Evolutionary conservation across 1,140 invertebrate genomes (phyloP), one percentile per base, ranked within the genome.

Genomic region (Heliconius congener): DNA sequence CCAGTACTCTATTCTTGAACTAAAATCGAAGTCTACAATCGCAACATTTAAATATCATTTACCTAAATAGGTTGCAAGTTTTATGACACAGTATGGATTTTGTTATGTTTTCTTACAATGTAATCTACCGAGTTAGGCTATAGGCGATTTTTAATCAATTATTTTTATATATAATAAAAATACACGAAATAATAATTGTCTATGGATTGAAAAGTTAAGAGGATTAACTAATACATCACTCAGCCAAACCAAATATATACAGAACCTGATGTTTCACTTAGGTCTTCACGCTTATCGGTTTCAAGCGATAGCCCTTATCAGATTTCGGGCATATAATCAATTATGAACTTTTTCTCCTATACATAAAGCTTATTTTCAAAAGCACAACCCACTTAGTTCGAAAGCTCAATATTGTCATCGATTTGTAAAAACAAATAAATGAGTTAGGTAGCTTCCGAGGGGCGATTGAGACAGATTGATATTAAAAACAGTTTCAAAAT

Each of bases 361-460:
- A 66, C 0, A 66, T 66, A 66, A 30, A 30, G 60, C 13, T 18
- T 30, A 30, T 30, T 27, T 66, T 30, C n/a, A 16, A 30, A 30
- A 66, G 13, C 27, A 27, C 60, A 27, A 11, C 16, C 5, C 27
- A 66, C 13, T 66, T 30, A 66, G 60, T 66, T 66, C 11, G 60
- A 66, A 66, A 66, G 60, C 60, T 27, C 60, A 66, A 30, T 66
- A 66, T 66, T 66, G 60, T 66, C 60, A 30, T 66, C 27, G 60
- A 66, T 66, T 66, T 66, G 73, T 76, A 78, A 76, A 81, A 82
- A 86, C 79, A 85, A 87, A 86, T 84, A 82, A 85, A 85, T 88
- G 85, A 89, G 81, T 85, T 85, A 85, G 86, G 82, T 66, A 66
- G 85, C 86, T 87, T 88, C 85, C 85, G 82, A 77, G 77, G 81